These are phyloP conservation scores for Eurytoma californica DNA, from an alignment of 2,888 invertebrate genomes.

Conservation along the genomic window DNA sequence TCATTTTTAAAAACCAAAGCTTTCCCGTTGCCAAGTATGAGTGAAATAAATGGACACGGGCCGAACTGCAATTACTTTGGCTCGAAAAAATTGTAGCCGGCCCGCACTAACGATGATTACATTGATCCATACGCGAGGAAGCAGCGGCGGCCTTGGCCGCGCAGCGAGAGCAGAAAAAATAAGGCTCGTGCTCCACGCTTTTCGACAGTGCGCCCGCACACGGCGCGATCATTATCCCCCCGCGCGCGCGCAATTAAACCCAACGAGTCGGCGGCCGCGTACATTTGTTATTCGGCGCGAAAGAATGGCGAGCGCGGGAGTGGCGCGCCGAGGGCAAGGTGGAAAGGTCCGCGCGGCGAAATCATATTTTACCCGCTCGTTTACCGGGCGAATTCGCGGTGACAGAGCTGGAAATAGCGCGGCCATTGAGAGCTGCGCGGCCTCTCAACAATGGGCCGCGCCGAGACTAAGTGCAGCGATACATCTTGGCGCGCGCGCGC, in stretches of 20 bases:
- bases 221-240: background rate
- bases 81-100: too few relatives aligned
- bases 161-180: background rate
- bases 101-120: too few relatives aligned
- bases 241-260: constrained; percentile 31
- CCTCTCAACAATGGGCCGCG: constrained; percentile 56
- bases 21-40: too few relatives aligned
- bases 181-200: too few relatives aligned
- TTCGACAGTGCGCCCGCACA: background rate
- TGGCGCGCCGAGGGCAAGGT: background rate
- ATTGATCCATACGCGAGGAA: too few relatives aligned
- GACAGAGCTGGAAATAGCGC: constrained; percentile 7
- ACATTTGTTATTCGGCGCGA: constrained; percentile 26
- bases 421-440: constrained; percentile 51
- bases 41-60: too few relatives aligned
- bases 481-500: constrained; percentile 57
- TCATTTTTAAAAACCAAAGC: too few relatives aligned
- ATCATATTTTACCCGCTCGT: constrained; percentile 49
- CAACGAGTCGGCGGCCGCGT: constrained; percentile 32
- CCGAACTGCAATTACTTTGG: too few relatives aligned
- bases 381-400: constrained; percentile 22
- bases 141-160: too few relatives aligned
- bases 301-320: background rate
- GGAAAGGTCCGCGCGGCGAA: constrained; percentile 10
- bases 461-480: constrained; percentile 62